phyloP scores from a whole-genome alignment of 2,888 invertebrate species.

The Phorcus lineatus region DNA sequence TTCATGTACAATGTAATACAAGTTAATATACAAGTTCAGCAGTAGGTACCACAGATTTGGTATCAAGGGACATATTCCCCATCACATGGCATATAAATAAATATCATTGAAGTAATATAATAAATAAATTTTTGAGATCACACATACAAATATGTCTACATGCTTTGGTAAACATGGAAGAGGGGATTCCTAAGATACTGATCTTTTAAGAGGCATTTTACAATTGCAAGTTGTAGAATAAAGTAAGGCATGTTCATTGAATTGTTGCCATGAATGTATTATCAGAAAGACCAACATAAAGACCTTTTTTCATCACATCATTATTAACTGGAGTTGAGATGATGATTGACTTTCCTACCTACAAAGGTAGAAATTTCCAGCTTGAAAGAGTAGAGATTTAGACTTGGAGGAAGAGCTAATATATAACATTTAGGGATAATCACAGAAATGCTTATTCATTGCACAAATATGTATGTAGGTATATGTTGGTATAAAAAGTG shows the following conservation, averaged over 20 bases:
- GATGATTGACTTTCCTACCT: too few relatives aligned
- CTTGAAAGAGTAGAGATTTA: neutral
- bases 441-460: neutral
- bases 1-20: neutral
- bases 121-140: neutral
- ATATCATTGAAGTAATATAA: neutral
- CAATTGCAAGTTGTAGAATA: too few relatives aligned
- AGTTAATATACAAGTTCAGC: constrained; percentile 49
- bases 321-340: too few relatives aligned
- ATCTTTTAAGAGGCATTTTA: too few relatives aligned
- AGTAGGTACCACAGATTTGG: constrained; percentile 60
- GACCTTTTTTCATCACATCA: too few relatives aligned
- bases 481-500: neutral
- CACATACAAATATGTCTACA: neutral
- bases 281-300: too few relatives aligned
- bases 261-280: too few relatives aligned
- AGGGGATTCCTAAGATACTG: too few relatives aligned
- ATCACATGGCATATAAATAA: neutral
- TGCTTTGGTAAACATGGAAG: too few relatives aligned
- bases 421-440: neutral
- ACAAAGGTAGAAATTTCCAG: too few relatives aligned
- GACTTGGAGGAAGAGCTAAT: neutral
- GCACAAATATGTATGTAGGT: neutral
- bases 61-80: neutral
- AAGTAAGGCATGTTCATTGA: too few relatives aligned